phyloP scores from a whole-genome alignment of 2,888 invertebrate genomes.

The Lordiphosa fenestrarum region DNA sequence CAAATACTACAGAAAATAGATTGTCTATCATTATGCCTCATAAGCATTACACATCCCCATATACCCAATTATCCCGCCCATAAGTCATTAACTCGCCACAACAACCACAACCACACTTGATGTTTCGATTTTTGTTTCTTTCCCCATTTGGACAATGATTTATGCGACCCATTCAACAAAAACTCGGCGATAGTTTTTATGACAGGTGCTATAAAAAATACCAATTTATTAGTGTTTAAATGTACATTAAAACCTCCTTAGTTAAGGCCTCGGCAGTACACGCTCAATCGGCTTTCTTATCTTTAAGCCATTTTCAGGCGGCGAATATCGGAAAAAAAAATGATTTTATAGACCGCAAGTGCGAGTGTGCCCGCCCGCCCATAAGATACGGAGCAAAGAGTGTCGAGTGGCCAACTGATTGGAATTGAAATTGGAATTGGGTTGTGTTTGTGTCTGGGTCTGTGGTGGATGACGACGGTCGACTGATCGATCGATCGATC shows the following conservation, averaged over 20 bases:
- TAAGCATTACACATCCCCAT: no score
- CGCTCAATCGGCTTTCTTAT: constrained; percentile 37
- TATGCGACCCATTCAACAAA: constrained; percentile 31
- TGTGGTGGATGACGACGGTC: constrained; percentile 6
- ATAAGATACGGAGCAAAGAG: neutral
- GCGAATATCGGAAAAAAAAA: constrained; percentile 50
- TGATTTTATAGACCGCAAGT: constrained; percentile 12
- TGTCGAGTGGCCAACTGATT: constrained; percentile 8
- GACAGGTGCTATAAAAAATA: constrained; percentile 66
- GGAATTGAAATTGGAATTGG: constrained; percentile 3
- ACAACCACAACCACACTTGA: constrained; percentile 20
- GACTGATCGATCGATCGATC: constrained; percentile 20
- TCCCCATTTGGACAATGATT: constrained; percentile 50
- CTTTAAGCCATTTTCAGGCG: constrained; percentile 42
- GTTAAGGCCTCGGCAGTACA: constrained; percentile 11
- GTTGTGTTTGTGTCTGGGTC: constrained; percentile 14
- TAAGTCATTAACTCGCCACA: constrained; percentile 5
- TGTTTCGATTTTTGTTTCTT: constrained; percentile 6
- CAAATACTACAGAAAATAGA: no score
- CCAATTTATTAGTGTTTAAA: constrained; percentile 71
- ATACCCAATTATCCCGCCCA: neutral
- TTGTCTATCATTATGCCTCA: no score
- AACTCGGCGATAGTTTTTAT: constrained; percentile 47
- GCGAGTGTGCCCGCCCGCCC: neutral
- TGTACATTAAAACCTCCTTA: constrained; percentile 67